Percentiles rank a stretch among this genome's conserved stretches.
Conservation (phyloP, 1,140 invertebrate species). For the Caenorhabditis tropicalis region DNA sequence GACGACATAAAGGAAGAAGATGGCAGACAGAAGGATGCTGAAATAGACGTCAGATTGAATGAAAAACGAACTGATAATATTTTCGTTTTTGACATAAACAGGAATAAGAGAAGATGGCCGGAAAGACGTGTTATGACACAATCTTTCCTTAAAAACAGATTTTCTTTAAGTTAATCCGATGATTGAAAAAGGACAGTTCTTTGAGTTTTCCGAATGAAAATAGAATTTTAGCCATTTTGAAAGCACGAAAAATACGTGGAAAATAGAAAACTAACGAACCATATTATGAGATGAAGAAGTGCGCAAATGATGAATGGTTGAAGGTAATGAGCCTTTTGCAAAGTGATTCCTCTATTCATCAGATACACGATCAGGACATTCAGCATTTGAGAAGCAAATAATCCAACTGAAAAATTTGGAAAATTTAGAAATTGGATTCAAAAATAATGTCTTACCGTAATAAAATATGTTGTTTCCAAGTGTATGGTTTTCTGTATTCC, state of each 20-base stretch:
- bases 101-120: background rate
- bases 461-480: slow-evolving; percentile 18
- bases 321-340: slow-evolving; percentile 35
- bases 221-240: background rate
- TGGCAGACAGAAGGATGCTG: slow-evolving; percentile 24
- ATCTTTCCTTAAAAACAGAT: background rate
- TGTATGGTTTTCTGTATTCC: slow-evolving; percentile 18
- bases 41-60: background rate
- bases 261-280: background rate
- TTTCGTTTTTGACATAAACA: background rate
- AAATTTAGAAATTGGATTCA: background rate
- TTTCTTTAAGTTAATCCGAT: background rate
- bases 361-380: slow-evolving; percentile 18
- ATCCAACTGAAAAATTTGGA: background rate
- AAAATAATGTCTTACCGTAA: background rate
- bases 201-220: background rate
- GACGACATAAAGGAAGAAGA: slow-evolving; percentile 38
- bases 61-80: background rate
- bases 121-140: slow-evolving; percentile 20
- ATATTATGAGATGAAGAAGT: slow-evolving; percentile 31
- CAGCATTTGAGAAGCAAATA: slow-evolving; percentile 20
- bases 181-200: background rate
- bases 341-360: slow-evolving; percentile 39
- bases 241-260: background rate
- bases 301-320: slow-evolving; percentile 39